Base-by-base conservation (phyloP, 2,797 vertebrate species). In the Peromyscus nudipes region DNA sequence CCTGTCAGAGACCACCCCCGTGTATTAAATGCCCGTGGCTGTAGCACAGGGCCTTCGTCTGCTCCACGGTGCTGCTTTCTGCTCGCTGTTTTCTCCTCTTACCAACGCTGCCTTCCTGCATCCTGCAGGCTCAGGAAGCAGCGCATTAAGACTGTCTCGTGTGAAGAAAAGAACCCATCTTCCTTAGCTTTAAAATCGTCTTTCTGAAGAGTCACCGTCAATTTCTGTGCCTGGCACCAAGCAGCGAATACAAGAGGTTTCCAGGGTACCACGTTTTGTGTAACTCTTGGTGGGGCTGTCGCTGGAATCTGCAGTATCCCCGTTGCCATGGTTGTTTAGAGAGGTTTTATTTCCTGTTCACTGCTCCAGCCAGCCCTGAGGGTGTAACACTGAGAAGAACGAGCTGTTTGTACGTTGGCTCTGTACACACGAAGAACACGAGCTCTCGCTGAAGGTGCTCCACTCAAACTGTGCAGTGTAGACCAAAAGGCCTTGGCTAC, bases 91-190 rank as follows among this genome's bases (percentile, higher is more conserved):
- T 84, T 82, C 69, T 71, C 23, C 37, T 94, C 40, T 89, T 62
- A n/a, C 0, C 89, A 71, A 76, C 81, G 43, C 1, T 64, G 2
- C 67, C 1, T 21, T 84, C 21, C 71, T 85, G 5, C 31, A 81
- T 71, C 34, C 17, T 40, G 43, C 52, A 85, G 89, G 29, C 60
- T 92, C 2, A 17, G 52, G n/a, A 64, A 40, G 49, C 23, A 57
- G 17, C 73, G 40, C 67, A 29, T 85, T 86, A n/a, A 85, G 55
- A 83, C 57, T 57, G 11, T 80, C 55, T 85, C 64, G 16, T 71
- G 86, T 95, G 62, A 96, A 87, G 31, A 69, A 88, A 96, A 81
- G 83, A 92, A 27, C 92, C 65, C 3, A 52, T 92, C 97, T 94
- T 87, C 83, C 64, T 92, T 89, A 31, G 7, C 40, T 97, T 94